A percentile compares a stretch with the other conserved stretches of the same genome.
These are phyloP conservation scores for Streptopelia turtur DNA, from an alignment of 2,797 vertebrate species.

Conservation along the genomic window DNA sequence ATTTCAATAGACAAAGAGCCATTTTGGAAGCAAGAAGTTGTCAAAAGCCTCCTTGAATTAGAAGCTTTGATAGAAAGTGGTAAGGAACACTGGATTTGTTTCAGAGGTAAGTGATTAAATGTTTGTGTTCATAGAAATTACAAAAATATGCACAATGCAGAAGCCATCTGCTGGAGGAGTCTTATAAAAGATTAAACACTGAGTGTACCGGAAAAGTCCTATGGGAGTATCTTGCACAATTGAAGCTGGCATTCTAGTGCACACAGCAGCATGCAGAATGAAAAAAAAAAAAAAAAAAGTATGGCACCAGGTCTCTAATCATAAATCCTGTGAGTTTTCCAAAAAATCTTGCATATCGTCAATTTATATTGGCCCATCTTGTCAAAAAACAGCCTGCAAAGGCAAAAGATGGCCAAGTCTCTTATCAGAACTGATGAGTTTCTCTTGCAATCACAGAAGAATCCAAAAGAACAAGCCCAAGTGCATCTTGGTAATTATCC, in stretches of 20 bases:
- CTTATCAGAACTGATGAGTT: conserved; percentile 46
- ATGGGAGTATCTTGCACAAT: conserved; percentile 1
- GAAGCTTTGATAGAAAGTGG: background rate
- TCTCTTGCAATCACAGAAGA: conserved; percentile 60
- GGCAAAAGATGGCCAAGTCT: conserved; percentile 4
- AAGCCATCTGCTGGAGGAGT: conserved; percentile 15
- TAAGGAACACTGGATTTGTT: background rate
- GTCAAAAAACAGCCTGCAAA: conserved; percentile 52
- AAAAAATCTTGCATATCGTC: background rate
- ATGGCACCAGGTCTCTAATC: background rate
- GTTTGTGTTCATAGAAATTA: conserved; percentile 18
- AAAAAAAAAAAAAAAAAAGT: background rate
- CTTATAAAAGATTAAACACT: conserved; percentile 31
- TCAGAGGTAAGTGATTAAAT: background rate
- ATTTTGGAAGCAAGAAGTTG: background rate
- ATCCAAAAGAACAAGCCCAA: conserved; percentile 68
- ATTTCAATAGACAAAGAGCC: background rate
- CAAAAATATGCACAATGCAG: conserved; percentile 13
- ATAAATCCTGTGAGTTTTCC: background rate
- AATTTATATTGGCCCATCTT: conserved; percentile 2
- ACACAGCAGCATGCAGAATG: background rate
- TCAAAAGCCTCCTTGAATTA: background rate
- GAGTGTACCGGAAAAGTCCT: background rate
- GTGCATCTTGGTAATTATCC: conserved; percentile 69
- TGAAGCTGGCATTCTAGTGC: background rate